phyloP scores from a whole-genome alignment of 2,113 vertebrate genomes.

The Cinclus mexicanus region DNA sequence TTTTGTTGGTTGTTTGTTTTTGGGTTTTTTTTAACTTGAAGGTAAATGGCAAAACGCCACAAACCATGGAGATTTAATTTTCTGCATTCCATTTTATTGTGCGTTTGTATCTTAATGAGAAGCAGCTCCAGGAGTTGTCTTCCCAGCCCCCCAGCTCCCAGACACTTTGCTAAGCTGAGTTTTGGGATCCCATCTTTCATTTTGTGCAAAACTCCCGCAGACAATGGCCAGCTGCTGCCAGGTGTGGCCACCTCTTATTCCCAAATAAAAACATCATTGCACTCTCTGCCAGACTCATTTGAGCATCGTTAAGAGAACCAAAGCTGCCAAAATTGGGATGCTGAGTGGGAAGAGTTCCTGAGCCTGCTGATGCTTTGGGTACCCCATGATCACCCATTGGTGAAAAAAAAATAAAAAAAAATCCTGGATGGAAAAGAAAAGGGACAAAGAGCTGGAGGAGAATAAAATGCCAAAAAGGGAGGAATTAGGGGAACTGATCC shows the following conservation, averaged over 20 bases:
- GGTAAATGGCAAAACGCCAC: conserved; percentile 21
- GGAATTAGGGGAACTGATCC: background rate
- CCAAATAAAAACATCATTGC: background rate
- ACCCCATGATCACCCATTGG: background rate
- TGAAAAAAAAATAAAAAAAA: background rate
- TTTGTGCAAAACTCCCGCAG: background rate
- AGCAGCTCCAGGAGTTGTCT: background rate
- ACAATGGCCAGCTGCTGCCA: background rate
- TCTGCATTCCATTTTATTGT: conserved; percentile 31
- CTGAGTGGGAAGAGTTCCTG: background rate
- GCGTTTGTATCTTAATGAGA: conserved; percentile 6
- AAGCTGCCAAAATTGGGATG: background rate
- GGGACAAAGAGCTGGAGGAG: background rate
- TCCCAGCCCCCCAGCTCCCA: background rate
- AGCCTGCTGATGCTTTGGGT: background rate
- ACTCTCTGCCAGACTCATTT: background rate
- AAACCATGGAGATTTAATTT: conserved; percentile 39
- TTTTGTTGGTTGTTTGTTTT: background rate
- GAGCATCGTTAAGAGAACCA: background rate
- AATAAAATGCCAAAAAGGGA: background rate
- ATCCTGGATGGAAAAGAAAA: background rate
- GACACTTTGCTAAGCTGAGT: background rate
- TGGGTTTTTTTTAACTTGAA: background rate
- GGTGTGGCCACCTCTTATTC: conserved; percentile 7
- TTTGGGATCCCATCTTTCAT: background rate